phyloP scores from a whole-genome alignment of 2,113 vertebrate genomes.

The Elanoides forficatus region DNA sequence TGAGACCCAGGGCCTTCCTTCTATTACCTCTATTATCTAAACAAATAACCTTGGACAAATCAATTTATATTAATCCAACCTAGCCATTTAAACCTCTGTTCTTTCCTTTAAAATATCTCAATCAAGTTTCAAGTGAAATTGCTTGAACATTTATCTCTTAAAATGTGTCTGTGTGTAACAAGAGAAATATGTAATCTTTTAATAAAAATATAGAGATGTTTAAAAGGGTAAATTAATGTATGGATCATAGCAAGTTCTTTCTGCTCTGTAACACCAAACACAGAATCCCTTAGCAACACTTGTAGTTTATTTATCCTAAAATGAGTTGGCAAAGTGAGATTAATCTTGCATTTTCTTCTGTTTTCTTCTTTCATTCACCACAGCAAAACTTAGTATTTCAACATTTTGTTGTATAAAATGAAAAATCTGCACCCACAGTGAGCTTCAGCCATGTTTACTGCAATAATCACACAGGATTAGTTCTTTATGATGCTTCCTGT shows the following conservation, averaged over 20 bases:
- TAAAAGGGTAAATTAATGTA: neutral
- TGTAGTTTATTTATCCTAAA: neutral
- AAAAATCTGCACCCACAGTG: neutral
- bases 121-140: constrained; percentile 65
- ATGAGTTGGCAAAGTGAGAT: neutral
- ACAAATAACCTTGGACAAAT: constrained; percentile 83
- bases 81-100: constrained; percentile 71
- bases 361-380: neutral
- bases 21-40: constrained; percentile 89
- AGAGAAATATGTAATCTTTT: neutral
- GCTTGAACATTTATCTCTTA: constrained; percentile 27
- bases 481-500: neutral
- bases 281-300: neutral
- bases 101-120: constrained; percentile 62
- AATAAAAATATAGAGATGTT: neutral
- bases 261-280: neutral
- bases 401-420: neutral
- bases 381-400: neutral
- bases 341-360: neutral
- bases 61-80: constrained; percentile 77
- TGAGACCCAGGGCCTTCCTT: constrained; percentile 78
- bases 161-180: neutral
- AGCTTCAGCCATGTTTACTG: neutral
- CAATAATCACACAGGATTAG: neutral
- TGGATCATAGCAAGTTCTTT: neutral